A percentile compares a stretch with the other conserved stretches of the same genome.
Conservation (phyloP, 2,797 vertebrate species). For the Myotis daubentonii region DNA sequence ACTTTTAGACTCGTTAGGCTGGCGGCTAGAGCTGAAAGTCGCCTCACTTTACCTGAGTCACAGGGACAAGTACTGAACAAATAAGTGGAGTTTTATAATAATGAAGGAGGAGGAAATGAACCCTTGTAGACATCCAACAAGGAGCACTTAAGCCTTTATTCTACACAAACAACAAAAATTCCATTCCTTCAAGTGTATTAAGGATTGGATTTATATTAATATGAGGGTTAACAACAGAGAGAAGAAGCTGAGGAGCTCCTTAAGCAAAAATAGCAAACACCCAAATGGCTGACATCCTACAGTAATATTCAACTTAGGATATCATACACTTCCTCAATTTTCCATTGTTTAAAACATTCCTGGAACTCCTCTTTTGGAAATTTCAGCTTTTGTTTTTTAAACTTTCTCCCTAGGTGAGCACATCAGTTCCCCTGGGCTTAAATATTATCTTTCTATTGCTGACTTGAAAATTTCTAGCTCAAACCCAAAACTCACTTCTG, state of each 20-base stretch:
- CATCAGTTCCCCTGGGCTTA: not conserved
- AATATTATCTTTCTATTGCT: not conserved
- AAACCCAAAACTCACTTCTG: not conserved
- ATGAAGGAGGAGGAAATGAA: not conserved
- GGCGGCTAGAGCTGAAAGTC: not conserved
- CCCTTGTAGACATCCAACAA: not conserved
- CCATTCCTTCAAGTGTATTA: not conserved
- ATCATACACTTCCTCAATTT: not conserved
- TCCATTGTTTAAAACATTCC: not conserved
- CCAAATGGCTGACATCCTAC: not conserved
- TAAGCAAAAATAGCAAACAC: not conserved
- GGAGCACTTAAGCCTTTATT: not conserved
- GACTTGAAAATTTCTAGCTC: not conserved
- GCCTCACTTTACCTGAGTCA: not conserved
- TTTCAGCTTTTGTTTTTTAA: not conserved
- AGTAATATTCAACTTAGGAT: not conserved
- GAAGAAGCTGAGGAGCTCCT: not conserved
- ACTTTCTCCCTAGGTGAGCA: not conserved
- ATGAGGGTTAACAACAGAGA: not conserved
- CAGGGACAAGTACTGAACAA: not conserved
- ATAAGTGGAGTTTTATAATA: not conserved
- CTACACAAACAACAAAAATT: not conserved
- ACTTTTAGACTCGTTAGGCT: not conserved
- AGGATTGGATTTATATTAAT: not conserved
- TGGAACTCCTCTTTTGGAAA: not conserved